A percentile compares a stretch with the other conserved stretches of the same genome.
phyloP scores from a whole-genome alignment of 2,888 invertebrate species.

The Mythimna impura region DNA sequence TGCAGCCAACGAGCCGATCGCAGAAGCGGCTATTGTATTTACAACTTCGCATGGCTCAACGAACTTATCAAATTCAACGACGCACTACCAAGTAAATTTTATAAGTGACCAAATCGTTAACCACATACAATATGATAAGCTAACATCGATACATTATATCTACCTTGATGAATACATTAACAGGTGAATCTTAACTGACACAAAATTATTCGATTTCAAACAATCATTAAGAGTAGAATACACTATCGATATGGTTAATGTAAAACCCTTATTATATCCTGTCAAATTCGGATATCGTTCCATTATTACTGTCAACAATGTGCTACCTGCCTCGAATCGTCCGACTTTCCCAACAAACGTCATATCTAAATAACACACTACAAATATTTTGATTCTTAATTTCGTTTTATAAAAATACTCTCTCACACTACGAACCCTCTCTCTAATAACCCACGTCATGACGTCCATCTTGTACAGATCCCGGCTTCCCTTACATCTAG shows the following conservation, averaged over 20 bases:
- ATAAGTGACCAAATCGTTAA: constrained; percentile 82
- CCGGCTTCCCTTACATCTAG: constrained; percentile 81
- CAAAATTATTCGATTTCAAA: constrained; percentile 83
- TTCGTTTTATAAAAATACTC: constrained; percentile 88
- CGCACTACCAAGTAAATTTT: constrained; percentile 74
- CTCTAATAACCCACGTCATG: constrained; percentile 67
- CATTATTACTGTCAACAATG: constrained; percentile 73
- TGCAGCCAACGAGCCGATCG: constrained; percentile 71
- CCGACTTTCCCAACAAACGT: constrained; percentile 74
- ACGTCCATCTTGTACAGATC: constrained; percentile 77
- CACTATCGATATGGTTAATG: constrained; percentile 88
- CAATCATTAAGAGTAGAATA: constrained; percentile 79
- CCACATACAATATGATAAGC: constrained; percentile 85
- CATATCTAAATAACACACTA: constrained; percentile 85
- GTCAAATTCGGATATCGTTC: constrained; percentile 81
- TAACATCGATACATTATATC: constrained; percentile 87
- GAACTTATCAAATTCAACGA: constrained; percentile 85
- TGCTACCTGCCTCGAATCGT: constrained; percentile 70
- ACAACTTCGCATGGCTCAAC: constrained; percentile 77
- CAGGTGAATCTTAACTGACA: constrained; percentile 87
- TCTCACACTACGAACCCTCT: constrained; percentile 74
- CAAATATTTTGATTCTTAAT: constrained; percentile 82
- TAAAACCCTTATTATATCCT: constrained; percentile 81
- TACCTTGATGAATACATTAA: constrained; percentile 89
- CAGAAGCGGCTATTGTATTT: constrained; percentile 81